Conservation (phyloP, 2,888 invertebrate species). For the Gibbula magus region DNA sequence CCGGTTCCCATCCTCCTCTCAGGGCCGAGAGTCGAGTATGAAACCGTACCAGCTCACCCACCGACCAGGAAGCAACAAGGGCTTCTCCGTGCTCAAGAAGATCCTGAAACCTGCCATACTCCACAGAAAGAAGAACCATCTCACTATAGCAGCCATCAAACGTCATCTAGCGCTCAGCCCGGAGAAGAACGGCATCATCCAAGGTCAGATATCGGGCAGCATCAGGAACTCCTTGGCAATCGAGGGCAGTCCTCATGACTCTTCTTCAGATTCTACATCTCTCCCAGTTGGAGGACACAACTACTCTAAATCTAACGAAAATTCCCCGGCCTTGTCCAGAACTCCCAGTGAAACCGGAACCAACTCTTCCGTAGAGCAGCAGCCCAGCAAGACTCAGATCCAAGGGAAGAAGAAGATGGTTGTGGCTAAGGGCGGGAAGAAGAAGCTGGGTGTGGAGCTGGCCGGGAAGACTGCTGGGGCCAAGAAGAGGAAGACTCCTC, state of each 20-base stretch:
- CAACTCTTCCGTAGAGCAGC: background rate
- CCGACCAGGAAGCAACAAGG: background rate
- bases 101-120: background rate
- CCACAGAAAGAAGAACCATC: background rate
- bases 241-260: background rate
- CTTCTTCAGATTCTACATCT: background rate
- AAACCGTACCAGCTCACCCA: background rate
- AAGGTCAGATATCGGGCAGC: conserved; percentile 16
- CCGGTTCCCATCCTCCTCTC: background rate
- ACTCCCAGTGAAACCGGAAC: background rate
- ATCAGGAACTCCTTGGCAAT: background rate
- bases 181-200: conserved; percentile 31
- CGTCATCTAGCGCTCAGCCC: background rate
- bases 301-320: background rate
- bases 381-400: background rate
- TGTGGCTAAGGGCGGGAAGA: background rate
- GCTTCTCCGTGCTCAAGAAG: background rate
- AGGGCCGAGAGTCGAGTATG: background rate
- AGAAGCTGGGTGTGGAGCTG: background rate
- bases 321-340: background rate
- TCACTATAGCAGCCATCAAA: background rate
- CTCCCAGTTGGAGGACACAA: background rate
- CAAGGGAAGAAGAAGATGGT: background rate
- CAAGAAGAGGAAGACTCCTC: background rate
- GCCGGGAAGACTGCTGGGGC: conserved; percentile 5